A percentile compares a stretch with the other conserved stretches of the same genome.
Evolutionary conservation across 2,113 vertebrate genomes (phyloP).

Genomic region (Austrofundulus limnaeus): DNA sequence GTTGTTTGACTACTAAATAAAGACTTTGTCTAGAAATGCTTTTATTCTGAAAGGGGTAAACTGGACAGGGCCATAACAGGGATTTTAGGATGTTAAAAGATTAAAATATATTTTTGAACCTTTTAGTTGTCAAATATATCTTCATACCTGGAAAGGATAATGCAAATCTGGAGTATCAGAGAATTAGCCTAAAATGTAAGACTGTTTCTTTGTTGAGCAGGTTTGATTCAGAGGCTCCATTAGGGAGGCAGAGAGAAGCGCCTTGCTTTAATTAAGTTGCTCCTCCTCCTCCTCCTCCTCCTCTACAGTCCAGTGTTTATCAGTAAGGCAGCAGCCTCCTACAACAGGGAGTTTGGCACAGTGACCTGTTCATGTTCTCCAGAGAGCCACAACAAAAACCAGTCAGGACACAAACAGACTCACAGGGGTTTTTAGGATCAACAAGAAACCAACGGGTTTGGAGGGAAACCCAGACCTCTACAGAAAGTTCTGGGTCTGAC

Average conservation of each 20-base stretch:
- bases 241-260: slow-evolving; percentile 26
- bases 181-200: slow-evolving; percentile 24
- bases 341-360: slow-evolving; percentile 7
- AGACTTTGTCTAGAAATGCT: too few species aligned
- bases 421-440: not conserved
- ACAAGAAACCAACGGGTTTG: too few species aligned
- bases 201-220: slow-evolving; percentile 19
- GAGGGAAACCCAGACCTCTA: too few species aligned
- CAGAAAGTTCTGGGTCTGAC: too few species aligned
- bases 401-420: slow-evolving; percentile 11
- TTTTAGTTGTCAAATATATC: too few species aligned
- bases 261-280: slow-evolving; percentile 53
- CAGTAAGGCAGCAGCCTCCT: not conserved
- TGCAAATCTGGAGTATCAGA: not conserved
- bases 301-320: slow-evolving; percentile 16
- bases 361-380: slow-evolving; percentile 3
- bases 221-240: slow-evolving; percentile 25
- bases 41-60: slow-evolving; percentile 56
- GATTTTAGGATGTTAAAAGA: too few species aligned
- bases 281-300: slow-evolving; percentile 34
- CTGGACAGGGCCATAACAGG: slow-evolving; percentile 33
- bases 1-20: too few species aligned
- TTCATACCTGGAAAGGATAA: not conserved
- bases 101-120: too few species aligned
- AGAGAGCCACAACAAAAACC: slow-evolving; percentile 11